Conservation (phyloP, 2,888 invertebrate species). For the Eilema sororculum region DNA sequence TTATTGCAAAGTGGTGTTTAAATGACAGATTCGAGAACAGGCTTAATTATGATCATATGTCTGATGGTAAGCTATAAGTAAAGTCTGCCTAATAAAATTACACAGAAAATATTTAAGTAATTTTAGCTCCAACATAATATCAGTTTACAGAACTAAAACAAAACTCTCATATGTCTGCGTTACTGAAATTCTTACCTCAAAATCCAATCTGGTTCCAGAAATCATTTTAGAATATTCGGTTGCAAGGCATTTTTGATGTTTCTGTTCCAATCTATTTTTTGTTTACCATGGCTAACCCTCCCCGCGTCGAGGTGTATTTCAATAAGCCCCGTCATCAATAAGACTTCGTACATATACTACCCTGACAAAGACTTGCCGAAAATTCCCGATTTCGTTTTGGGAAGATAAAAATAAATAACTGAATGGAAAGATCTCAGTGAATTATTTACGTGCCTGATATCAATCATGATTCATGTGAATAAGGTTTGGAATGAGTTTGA, state of each 20-base stretch:
- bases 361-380: slow-evolving; percentile 24
- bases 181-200: neutral
- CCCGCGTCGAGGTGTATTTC: slow-evolving; percentile 20
- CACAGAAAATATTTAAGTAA: too few relatives aligned
- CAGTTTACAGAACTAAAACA: too few relatives aligned
- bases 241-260: neutral
- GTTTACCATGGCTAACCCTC: slow-evolving; percentile 27
- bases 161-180: too few relatives aligned
- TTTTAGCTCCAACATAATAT: too few relatives aligned
- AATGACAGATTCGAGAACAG: too few relatives aligned
- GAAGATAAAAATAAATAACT: slow-evolving; percentile 12
- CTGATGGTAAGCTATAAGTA: too few relatives aligned
- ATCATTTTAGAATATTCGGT: neutral
- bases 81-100: too few relatives aligned
- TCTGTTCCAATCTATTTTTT: slow-evolving; percentile 9
- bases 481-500: neutral
- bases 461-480: slow-evolving; percentile 6
- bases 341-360: slow-evolving; percentile 28
- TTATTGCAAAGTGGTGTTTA: too few relatives aligned
- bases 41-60: too few relatives aligned
- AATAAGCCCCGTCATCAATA: slow-evolving; percentile 28
- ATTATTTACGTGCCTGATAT: slow-evolving; percentile 14
- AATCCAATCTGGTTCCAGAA: neutral
- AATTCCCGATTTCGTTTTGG: slow-evolving; percentile 22
- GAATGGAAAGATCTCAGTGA: slow-evolving; percentile 2